Evolutionary conservation across 2,113 vertebrate species (phyloP).

Genomic region (Grantiella picta): DNA sequence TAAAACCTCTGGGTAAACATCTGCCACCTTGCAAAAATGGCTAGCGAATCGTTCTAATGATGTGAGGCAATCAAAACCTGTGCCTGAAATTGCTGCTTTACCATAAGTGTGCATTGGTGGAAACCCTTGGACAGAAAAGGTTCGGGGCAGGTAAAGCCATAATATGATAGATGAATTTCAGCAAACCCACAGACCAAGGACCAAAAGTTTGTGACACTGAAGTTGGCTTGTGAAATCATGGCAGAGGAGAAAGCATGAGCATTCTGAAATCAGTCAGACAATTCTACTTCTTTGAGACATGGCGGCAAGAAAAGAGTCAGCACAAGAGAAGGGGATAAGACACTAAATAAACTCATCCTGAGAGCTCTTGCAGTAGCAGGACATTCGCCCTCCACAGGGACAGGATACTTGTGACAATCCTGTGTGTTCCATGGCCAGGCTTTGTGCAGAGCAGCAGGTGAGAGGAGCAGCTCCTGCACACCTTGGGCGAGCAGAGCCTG

Average conservation of each 20-base stretch:
- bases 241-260: background rate
- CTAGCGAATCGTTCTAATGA: background rate
- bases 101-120: background rate
- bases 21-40: background rate
- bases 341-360: background rate
- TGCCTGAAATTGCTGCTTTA: background rate
- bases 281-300: background rate
- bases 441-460: background rate
- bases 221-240: background rate
- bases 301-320: background rate
- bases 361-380: no score
- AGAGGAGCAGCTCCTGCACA: background rate
- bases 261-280: background rate
- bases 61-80: background rate
- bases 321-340: background rate
- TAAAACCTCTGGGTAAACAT: background rate
- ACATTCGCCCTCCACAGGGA: no score
- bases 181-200: background rate
- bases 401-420: background rate
- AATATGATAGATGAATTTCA: background rate
- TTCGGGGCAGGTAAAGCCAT: background rate
- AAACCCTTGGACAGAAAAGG: background rate
- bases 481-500: background rate
- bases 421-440: accelerated
- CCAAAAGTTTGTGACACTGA: background rate